Conservation (phyloP, 2,888 invertebrate species). For the Caenorhabditis sulstoni region DNA sequence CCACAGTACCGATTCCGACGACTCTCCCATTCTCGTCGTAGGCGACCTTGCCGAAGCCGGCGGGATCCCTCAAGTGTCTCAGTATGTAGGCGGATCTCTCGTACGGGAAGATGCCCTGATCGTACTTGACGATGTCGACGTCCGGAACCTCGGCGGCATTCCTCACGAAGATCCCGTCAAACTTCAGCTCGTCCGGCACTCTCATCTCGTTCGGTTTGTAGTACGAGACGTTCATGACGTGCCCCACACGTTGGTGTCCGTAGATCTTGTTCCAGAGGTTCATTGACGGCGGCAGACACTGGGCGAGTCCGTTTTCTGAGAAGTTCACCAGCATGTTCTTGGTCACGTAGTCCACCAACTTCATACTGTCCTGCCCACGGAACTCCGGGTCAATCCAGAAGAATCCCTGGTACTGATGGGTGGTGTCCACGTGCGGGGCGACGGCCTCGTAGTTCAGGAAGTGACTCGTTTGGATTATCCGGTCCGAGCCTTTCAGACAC, state of each 20-base stretch:
- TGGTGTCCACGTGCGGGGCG: too few species aligned
- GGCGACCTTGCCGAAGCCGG: conserved; percentile 42
- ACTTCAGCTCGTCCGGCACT: conserved; percentile 22
- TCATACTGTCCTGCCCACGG: too few species aligned
- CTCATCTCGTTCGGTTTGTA: conserved; percentile 34
- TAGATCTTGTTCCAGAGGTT: conserved; percentile 7
- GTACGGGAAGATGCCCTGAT: conserved; percentile 32
- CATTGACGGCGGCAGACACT: too few species aligned
- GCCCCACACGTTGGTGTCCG: conserved; percentile 7
- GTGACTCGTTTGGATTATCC: too few species aligned
- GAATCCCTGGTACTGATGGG: too few species aligned
- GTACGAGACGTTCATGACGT: conserved; percentile 21
- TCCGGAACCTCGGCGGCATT: conserved; percentile 36
- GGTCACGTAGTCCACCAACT: too few species aligned
- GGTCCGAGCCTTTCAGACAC: too few species aligned
- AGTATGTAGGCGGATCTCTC: conserved; percentile 39
- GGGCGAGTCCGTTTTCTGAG: too few species aligned
- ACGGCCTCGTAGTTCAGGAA: too few species aligned
- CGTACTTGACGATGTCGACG: conserved; percentile 34
- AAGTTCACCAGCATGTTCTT: too few species aligned
- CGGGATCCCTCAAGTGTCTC: conserved; percentile 23
- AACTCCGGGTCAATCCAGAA: too few species aligned
- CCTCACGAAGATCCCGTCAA: conserved; percentile 24
- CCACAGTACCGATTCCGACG: conserved; percentile 31
- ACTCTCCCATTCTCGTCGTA: conserved; percentile 40